A percentile compares a stretch with the other conserved stretches of the same genome.
Evolutionary conservation across 2,113 vertebrate genomes (phyloP).

Genomic region (Phylloscopus trochiloides): DNA sequence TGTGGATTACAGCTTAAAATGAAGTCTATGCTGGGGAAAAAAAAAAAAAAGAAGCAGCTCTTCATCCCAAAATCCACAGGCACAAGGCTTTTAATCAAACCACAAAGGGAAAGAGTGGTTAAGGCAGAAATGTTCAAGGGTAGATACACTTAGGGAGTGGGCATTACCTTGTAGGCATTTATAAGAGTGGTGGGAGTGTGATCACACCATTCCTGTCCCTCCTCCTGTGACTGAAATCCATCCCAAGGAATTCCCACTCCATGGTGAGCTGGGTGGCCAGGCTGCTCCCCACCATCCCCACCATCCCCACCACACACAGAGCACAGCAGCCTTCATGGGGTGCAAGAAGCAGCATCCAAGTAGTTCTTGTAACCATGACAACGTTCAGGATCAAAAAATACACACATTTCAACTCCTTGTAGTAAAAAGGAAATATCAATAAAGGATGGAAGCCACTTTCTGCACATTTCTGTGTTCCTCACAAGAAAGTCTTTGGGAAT

Average conservation of each 20-base stretch:
- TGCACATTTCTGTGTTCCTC: neutral
- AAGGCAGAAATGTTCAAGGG: neutral
- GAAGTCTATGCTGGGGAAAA: neutral
- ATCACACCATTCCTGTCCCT: neutral
- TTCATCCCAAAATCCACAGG: neutral
- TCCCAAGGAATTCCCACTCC: neutral
- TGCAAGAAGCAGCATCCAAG: slow-evolving; percentile 12
- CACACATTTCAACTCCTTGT: slow-evolving; percentile 6
- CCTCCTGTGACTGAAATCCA: neutral
- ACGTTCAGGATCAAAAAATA: slow-evolving; percentile 36
- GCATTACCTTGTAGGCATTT: neutral
- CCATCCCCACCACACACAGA: neutral
- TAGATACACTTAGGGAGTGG: neutral
- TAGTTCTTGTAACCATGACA: slow-evolving; percentile 43
- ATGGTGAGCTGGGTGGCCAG: neutral
- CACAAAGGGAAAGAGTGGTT: neutral
- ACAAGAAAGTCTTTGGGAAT: neutral
- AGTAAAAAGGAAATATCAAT: slow-evolving; percentile 36
- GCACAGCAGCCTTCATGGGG: neutral
- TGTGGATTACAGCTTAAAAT: neutral
- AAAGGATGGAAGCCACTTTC: slow-evolving; percentile 10
- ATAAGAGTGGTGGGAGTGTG: neutral
- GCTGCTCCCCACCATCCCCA: neutral
- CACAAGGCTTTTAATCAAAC: neutral
- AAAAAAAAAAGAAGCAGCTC: neutral